Conservation (phyloP, 1,140 invertebrate species). For the Drosophila burlai region DNA sequence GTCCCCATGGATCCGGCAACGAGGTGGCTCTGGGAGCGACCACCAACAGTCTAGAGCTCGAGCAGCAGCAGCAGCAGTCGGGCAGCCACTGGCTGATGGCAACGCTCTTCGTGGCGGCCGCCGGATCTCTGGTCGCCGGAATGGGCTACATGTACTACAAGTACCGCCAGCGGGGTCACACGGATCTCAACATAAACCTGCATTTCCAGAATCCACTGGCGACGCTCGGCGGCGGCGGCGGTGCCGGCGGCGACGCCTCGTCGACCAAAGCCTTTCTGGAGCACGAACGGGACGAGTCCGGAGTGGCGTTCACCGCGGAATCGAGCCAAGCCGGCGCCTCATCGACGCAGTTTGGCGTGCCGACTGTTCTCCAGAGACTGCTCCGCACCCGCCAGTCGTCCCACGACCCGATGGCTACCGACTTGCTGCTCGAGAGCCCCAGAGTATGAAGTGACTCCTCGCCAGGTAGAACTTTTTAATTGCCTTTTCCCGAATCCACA, state of each 20-base stretch:
- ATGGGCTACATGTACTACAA: conserved; percentile 73
- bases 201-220: conserved; percentile 85
- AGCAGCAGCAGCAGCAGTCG: not conserved
- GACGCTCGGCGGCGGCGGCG: conserved; percentile 12
- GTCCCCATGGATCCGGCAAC: conserved; percentile 58
- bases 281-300: conserved; percentile 13
- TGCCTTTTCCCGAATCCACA: not conserved
- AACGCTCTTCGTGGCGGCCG: conserved; percentile 21
- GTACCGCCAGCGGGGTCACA: conserved; percentile 65
- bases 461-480: not conserved
- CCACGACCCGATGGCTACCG: conserved; percentile 43
- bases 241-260: not conserved
- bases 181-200: conserved; percentile 83
- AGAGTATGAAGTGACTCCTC: conserved; percentile 25
- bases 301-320: not conserved
- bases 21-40: conserved; percentile 48
- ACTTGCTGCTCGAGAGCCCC: conserved; percentile 66
- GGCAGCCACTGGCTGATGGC: conserved; percentile 21
- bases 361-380: conserved; percentile 57
- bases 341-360: conserved; percentile 47
- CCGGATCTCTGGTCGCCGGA: conserved; percentile 15
- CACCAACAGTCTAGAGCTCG: conserved; percentile 6
- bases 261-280: conserved; percentile 41
- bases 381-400: conserved; percentile 40
- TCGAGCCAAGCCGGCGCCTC: conserved; percentile 15